These are phyloP conservation scores for Trigoniulus corallinus DNA, from an alignment of 1,140 invertebrate species.

Conservation along the genomic window DNA sequence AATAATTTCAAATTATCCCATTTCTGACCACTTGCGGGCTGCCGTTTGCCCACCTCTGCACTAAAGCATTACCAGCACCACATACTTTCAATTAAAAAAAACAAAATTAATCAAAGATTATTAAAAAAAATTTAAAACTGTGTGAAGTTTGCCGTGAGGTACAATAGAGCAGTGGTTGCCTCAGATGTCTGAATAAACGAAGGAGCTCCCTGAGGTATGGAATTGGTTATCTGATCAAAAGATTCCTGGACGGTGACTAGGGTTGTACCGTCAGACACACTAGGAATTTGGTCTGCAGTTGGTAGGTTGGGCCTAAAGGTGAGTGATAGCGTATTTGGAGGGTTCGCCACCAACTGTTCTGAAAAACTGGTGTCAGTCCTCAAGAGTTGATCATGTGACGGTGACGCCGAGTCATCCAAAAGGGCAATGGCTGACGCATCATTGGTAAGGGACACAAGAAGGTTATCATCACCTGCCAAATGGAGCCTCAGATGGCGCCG, in stretches of 20 bases:
- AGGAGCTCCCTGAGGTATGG: slow-evolving; percentile 1
- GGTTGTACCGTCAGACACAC: slow-evolving; percentile 12
- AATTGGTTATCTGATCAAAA: slow-evolving; percentile 9
- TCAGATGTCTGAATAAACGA: slow-evolving; percentile 13
- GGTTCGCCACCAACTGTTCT: too few species aligned
- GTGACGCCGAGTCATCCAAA: too few species aligned
- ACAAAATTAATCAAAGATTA: too few species aligned
- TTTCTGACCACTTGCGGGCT: too few species aligned
- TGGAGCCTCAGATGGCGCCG: slow-evolving; percentile 26
- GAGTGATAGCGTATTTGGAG: too few species aligned
- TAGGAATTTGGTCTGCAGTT: background rate
- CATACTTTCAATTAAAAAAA: too few species aligned
- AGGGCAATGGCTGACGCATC: too few species aligned
- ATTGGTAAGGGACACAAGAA: too few species aligned
- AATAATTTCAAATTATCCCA: too few species aligned
- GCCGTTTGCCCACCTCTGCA: too few species aligned
- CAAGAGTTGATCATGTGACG: background rate
- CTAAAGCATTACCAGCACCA: too few species aligned
- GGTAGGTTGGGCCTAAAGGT: background rate
- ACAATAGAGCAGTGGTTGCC: slow-evolving; percentile 16
- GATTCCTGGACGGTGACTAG: slow-evolving; percentile 9
- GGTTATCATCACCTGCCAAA: slow-evolving; percentile 8
- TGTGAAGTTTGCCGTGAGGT: slow-evolving; percentile 14
- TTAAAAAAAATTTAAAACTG: background rate
- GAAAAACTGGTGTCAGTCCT: background rate